Percentiles rank a stretch among this genome's conserved stretches.
Evolutionary conservation across 2,888 invertebrate species (phyloP).

Genomic region (Leucoma salicis): DNA sequence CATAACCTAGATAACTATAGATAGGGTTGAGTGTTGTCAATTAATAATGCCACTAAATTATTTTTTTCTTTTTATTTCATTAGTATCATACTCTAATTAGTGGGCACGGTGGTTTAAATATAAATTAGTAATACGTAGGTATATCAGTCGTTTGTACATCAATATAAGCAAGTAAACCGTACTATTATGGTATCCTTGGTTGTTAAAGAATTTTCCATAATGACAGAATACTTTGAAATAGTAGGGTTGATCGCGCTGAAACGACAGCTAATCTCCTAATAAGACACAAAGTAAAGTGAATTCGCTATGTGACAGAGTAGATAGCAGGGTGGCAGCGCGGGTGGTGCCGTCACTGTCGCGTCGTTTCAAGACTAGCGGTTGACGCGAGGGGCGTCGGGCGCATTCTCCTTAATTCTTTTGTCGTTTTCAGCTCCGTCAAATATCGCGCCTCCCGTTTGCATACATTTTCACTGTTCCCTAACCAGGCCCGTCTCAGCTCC

Average conservation of each 20-base stretch:
- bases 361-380: conserved; percentile 17
- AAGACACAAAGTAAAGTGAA: conserved; percentile 68
- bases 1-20: conserved; percentile 64
- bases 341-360: conserved; percentile 44
- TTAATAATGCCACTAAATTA: conserved; percentile 45
- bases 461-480: conserved; percentile 70
- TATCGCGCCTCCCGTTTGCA: conserved; percentile 77
- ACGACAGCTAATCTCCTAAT: conserved; percentile 66
- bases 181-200: conserved; percentile 5
- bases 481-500: conserved; percentile 39
- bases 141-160: conserved; percentile 14
- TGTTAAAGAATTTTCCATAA: conserved; percentile 20
- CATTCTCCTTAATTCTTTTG: conserved; percentile 73
- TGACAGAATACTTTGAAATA: conserved; percentile 38
- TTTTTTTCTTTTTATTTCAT: conserved; percentile 26
- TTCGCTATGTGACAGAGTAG: conserved; percentile 48
- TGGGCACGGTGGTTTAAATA: conserved; percentile 25
- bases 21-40: conserved; percentile 59
- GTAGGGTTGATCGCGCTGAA: conserved; percentile 47
- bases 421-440: conserved; percentile 79
- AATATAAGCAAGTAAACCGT: conserved; percentile 7
- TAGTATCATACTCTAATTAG: conserved; percentile 16
- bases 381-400: conserved; percentile 26
- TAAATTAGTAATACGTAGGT: conserved; percentile 5
- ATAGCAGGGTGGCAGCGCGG: conserved; percentile 31